Evolutionary conservation across 1,140 invertebrate species (phyloP), one percentile per base, ranked within the genome.

Genomic region (Drosophila nannoptera): DNA sequence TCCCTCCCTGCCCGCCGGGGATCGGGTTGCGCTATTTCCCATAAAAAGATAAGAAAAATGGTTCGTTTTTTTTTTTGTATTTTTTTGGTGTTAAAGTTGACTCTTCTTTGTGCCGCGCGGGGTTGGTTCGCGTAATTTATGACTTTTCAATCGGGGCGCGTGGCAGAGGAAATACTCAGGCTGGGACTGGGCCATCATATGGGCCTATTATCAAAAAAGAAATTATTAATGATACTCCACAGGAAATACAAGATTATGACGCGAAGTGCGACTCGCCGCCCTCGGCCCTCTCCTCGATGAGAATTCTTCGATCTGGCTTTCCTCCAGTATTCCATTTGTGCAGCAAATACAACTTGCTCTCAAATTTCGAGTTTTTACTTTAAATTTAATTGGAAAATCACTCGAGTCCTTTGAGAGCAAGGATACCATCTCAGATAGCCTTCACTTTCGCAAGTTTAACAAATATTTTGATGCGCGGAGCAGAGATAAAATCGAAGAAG

Each of bases 111-210:
- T 49, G 14, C 49, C 58, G 40, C n/a, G 40, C 52, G 54, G 46
- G 31, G 67, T 56, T 54, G 14, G 61, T 49, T 55, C 22, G 54
- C 48, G 45, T 62, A 45, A 69, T 60, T 68, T 74, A 65, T 73
- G 69, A 65, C 61, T 80, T 84, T 86, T 74, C 70, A 83, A 84
- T 78, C 66, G 65, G 76, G 69, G 66, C 76, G 84, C 81, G 80
- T 69, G 80, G 42, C 78, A 22, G 12, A 9, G 31, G 9, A 48
- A 59, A 32, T 52, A n/a, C 33, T 64, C 35, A 48, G 12, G 59
- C 35, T 11, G 49, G 12, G 5, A 16, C n/a, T 33, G 12, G 38
- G 7, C 14, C 6, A 45, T 5, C 16, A 56, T 45, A 8, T 33
- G 40, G 42, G 54, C 54, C 6, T 16, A 43, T 43, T 43, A 43